Percentiles rank a stretch among this genome's conserved stretches.
Conservation (phyloP, 1,140 invertebrate species). For the Leptinotarsa defecta region DNA sequence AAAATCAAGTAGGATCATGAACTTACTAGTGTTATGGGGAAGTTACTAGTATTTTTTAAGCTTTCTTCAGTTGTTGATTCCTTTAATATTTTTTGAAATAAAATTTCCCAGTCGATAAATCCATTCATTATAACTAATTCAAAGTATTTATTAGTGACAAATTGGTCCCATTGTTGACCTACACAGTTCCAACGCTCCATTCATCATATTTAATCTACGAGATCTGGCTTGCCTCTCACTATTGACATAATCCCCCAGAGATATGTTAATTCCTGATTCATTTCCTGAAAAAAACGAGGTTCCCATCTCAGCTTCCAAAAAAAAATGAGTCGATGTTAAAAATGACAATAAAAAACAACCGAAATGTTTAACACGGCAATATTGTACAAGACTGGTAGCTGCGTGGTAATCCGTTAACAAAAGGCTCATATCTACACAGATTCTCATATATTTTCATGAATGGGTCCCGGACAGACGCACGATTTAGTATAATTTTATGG, state of each 20-base stretch:
- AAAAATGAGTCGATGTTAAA: constrained; percentile 1
- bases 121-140: too few species aligned
- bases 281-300: constrained; percentile 3
- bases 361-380: constrained; percentile 29
- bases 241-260: constrained; percentile 15
- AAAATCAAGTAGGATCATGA: too few species aligned
- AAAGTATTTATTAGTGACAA: neutral
- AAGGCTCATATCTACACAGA: constrained; percentile 52
- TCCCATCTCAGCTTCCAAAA: neutral
- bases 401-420: constrained; percentile 51
- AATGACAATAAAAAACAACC: constrained; percentile 20
- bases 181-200: neutral
- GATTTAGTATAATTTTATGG: constrained; percentile 57
- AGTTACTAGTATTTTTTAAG: too few species aligned
- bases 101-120: too few species aligned
- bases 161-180: neutral
- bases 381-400: constrained; percentile 52
- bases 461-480: constrained; percentile 48
- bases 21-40: too few species aligned
- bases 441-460: constrained; percentile 54
- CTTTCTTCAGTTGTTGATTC: too few species aligned
- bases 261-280: constrained; percentile 22
- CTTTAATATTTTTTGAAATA: too few species aligned
- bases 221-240: neutral
- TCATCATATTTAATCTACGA: neutral